Percentiles rank a stretch among this genome's conserved stretches.
Conservation (phyloP, 1,140 invertebrate species). For the Varroa destructor region DNA sequence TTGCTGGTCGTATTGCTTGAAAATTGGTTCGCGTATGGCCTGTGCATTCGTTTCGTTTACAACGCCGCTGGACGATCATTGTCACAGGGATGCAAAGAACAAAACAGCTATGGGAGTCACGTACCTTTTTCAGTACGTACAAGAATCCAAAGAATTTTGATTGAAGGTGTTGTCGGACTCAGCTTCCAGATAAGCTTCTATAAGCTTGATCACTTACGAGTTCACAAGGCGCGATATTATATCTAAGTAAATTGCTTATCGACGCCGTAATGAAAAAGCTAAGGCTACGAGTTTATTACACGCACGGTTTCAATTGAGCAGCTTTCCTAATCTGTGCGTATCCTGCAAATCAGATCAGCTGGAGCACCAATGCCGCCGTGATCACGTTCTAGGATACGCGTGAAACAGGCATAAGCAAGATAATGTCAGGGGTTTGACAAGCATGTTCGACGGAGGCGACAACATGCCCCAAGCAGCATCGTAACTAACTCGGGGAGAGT, state of each 20-base stretch:
- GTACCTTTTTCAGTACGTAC: neutral
- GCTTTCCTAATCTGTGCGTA: slow-evolving; percentile 83
- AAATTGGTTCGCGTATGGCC: neutral
- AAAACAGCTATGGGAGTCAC: neutral
- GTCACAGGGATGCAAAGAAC: neutral
- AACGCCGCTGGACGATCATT: slow-evolving; percentile 16
- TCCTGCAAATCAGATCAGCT: slow-evolving; percentile 59
- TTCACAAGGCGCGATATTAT: neutral
- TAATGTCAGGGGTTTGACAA: slow-evolving; percentile 49
- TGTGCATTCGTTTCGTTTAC: neutral
- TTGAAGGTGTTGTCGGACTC: neutral
- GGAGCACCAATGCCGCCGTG: slow-evolving; percentile 62
- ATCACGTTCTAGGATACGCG: slow-evolving; percentile 52
- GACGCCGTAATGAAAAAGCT: neutral
- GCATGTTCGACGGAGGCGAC: slow-evolving; percentile 59
- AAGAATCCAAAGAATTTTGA: neutral
- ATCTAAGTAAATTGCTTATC: neutral
- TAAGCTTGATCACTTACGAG: neutral
- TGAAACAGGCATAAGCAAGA: slow-evolving; percentile 53
- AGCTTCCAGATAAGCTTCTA: neutral
- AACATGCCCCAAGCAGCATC: slow-evolving; percentile 52
- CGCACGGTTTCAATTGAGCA: slow-evolving; percentile 96
- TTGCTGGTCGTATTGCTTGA: neutral
- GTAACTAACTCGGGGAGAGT: slow-evolving; percentile 70
- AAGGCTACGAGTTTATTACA: slow-evolving; percentile 70